phyloP scores from a whole-genome alignment of 2,797 vertebrate genomes.

The Lateolabrax maculatus region DNA sequence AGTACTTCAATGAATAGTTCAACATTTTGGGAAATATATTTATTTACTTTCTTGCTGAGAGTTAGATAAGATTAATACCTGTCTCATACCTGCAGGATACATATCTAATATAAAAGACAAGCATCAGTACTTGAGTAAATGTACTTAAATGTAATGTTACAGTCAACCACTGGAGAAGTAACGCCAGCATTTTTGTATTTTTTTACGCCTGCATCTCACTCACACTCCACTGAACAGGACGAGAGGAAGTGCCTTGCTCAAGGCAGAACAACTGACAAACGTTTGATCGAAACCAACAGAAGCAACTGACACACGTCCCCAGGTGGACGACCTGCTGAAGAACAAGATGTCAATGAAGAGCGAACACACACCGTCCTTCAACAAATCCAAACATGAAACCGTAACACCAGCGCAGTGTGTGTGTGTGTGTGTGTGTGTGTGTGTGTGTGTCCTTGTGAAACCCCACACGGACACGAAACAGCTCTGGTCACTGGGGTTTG shows the following conservation, averaged over 20 bases:
- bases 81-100: too few species aligned
- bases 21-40: too few species aligned
- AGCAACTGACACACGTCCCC: not conserved
- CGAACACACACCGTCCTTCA: not conserved
- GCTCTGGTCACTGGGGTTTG: constrained; percentile 26
- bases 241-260: constrained; percentile 1
- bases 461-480: constrained; percentile 49
- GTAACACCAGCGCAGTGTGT: not conserved
- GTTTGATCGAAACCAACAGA: not conserved
- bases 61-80: too few species aligned
- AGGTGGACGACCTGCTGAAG: too few species aligned
- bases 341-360: constrained; percentile 12
- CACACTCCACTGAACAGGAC: not conserved
- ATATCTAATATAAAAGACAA: too few species aligned
- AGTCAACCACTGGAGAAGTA: too few species aligned
- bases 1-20: not conserved
- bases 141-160: not conserved
- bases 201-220: too few species aligned
- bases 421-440: constrained; percentile 4
- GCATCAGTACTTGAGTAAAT: not conserved
- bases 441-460: constrained; percentile 65
- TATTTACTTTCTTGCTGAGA: too few species aligned
- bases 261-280: not conserved
- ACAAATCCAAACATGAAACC: constrained; percentile 2
- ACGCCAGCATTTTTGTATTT: too few species aligned